A percentile compares a stretch with the other conserved stretches of the same genome.
Conservation (phyloP, 1,140 invertebrate genomes). For the Drosophila quadrilineata region DNA sequence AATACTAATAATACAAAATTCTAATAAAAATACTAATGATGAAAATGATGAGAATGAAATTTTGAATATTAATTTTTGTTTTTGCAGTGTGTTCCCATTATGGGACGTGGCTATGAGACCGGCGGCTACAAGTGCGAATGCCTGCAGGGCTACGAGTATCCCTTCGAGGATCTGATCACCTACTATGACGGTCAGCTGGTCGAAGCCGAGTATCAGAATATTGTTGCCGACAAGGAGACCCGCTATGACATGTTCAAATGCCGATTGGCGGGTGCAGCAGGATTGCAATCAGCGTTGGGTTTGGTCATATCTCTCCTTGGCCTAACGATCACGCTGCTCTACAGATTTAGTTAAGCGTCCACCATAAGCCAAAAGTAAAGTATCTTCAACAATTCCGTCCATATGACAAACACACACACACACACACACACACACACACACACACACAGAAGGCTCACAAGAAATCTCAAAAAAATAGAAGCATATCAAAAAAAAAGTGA, state of each 20-base stretch:
- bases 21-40: no score
- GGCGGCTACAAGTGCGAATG: slow-evolving; percentile 99
- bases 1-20: no score
- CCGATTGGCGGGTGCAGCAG: slow-evolving; percentile 90
- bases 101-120: slow-evolving; percentile 93
- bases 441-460: background rate
- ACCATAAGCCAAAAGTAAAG: slow-evolving; percentile 53
- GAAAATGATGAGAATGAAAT: no score
- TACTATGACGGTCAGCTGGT: slow-evolving; percentile 98
- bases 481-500: slow-evolving; percentile 46
- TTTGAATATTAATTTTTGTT: background rate
- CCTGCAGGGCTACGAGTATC: slow-evolving; percentile 98
- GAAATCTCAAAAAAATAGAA: slow-evolving; percentile 39
- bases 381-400: slow-evolving; percentile 61
- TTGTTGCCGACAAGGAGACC: slow-evolving; percentile 89
- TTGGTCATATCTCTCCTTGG: slow-evolving; percentile 69
- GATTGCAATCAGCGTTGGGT: slow-evolving; percentile 83
- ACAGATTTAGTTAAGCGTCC: slow-evolving; percentile 71
- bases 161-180: slow-evolving; percentile 95
- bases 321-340: slow-evolving; percentile 66
- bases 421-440: no score
- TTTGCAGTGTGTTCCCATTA: slow-evolving; percentile 95
- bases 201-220: slow-evolving; percentile 95
- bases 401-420: slow-evolving; percentile 47
- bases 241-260: slow-evolving; percentile 95